These are phyloP conservation scores for Monoplex corrugatus DNA, from an alignment of 2,888 invertebrate species.

Conservation along the genomic window DNA sequence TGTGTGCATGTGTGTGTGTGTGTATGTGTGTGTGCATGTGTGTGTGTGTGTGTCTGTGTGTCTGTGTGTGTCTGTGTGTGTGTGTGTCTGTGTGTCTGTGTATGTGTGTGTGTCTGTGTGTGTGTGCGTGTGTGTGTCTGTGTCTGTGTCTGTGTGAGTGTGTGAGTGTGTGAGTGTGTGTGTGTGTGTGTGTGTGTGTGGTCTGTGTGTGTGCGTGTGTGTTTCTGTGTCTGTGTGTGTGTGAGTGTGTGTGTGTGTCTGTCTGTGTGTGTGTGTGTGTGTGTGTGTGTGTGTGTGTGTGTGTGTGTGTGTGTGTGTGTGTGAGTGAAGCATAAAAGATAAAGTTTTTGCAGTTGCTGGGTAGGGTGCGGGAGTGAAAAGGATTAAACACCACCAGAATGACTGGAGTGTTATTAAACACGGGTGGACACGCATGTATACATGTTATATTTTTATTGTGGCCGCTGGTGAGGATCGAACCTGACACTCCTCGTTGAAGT, in stretches of 20 bases:
- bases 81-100: background rate
- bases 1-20: background rate
- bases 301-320: slow-evolving; percentile 11
- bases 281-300: background rate
- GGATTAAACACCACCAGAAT: too few species aligned
- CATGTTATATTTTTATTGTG: too few species aligned
- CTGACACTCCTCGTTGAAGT: too few species aligned
- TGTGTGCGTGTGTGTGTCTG: background rate
- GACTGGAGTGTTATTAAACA: too few species aligned
- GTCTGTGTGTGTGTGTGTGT: slow-evolving; percentile 10
- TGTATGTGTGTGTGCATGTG: background rate
- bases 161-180: slow-evolving; percentile 6
- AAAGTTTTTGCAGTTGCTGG: too few species aligned
- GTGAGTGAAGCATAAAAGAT: too few species aligned
- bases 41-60: background rate
- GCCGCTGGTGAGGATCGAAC: too few species aligned
- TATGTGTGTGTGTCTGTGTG: background rate
- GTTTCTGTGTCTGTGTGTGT: background rate
- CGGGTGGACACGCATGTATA: too few species aligned
- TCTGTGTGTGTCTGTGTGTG: background rate
- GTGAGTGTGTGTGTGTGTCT: background rate
- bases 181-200: background rate
- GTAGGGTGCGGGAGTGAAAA: too few species aligned
- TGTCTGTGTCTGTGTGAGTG: background rate
- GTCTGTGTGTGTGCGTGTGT: too few species aligned